These are phyloP conservation scores for Phylloscopus whistleri DNA, from an alignment of 2,113 vertebrate species.

Conservation along the genomic window DNA sequence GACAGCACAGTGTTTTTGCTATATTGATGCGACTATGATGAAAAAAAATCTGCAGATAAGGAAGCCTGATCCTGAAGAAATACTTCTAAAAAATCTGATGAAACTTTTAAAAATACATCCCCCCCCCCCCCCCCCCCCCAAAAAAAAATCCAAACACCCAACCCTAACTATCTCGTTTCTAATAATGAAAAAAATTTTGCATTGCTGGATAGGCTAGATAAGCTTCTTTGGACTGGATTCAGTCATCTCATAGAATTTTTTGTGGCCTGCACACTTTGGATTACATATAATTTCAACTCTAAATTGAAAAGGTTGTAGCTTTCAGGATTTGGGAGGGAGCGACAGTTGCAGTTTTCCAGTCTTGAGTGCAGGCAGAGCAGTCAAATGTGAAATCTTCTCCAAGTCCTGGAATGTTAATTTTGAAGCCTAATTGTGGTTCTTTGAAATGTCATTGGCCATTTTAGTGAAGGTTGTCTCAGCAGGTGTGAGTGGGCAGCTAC, in stretches of 20 bases:
- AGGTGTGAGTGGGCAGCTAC: not conserved
- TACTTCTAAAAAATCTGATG: not conserved
- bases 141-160: not conserved
- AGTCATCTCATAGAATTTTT: not conserved
- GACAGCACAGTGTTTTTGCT: not conserved
- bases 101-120: not conserved
- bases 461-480: not conserved
- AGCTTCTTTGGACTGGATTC: not conserved
- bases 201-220: not conserved
- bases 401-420: not conserved
- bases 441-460: not conserved
- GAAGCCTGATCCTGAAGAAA: not conserved
- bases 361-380: not conserved
- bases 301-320: not conserved
- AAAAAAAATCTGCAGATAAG: not conserved
- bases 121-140: too few species aligned
- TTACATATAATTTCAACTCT: not conserved
- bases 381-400: not conserved
- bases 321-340: not conserved
- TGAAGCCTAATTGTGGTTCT: not conserved
- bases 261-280: not conserved
- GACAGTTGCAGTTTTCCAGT: not conserved
- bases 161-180: not conserved
- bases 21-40: not conserved
- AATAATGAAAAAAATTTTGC: not conserved